These are phyloP conservation scores for Kryptopterus vitreolus DNA, from an alignment of 2,797 vertebrate genomes.

Conservation along the genomic window DNA sequence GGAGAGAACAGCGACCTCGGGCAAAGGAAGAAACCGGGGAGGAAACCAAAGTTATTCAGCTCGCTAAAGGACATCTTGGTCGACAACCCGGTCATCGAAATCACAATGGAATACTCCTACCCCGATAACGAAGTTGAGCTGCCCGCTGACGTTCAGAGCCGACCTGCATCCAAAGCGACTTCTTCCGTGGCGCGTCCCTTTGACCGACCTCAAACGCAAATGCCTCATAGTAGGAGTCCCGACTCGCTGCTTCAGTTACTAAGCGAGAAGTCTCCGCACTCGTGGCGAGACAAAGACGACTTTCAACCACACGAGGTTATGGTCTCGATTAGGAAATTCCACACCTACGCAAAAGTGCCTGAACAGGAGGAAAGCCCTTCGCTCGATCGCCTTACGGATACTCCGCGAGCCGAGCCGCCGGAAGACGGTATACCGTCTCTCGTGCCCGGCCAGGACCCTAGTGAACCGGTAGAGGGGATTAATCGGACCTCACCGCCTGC, in stretches of 20 bases:
- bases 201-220: neutral
- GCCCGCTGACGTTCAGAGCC: constrained; percentile 55
- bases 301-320: constrained; percentile 31
- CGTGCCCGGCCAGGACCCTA: neutral
- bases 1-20: constrained; percentile 60
- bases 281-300: constrained; percentile 30
- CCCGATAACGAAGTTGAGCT: constrained; percentile 74
- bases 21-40: constrained; percentile 61
- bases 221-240: constrained; percentile 39
- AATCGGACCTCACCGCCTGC: constrained; percentile 44
- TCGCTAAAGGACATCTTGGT: constrained; percentile 40
- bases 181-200: constrained; percentile 53
- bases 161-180: constrained; percentile 58
- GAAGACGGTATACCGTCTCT: constrained; percentile 4
- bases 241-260: constrained; percentile 1
- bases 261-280: constrained; percentile 27
- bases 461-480: constrained; percentile 25
- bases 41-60: constrained; percentile 62
- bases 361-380: constrained; percentile 42
- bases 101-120: constrained; percentile 72
- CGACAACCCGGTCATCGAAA: constrained; percentile 57
- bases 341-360: constrained; percentile 54
- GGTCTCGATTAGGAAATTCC: constrained; percentile 44
- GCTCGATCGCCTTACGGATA: neutral
- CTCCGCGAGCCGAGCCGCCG: constrained; percentile 14